Evolutionary conservation across 92 coral and sea anemone species (phyloP).

Genomic region (Blastomussa wellsi): DNA sequence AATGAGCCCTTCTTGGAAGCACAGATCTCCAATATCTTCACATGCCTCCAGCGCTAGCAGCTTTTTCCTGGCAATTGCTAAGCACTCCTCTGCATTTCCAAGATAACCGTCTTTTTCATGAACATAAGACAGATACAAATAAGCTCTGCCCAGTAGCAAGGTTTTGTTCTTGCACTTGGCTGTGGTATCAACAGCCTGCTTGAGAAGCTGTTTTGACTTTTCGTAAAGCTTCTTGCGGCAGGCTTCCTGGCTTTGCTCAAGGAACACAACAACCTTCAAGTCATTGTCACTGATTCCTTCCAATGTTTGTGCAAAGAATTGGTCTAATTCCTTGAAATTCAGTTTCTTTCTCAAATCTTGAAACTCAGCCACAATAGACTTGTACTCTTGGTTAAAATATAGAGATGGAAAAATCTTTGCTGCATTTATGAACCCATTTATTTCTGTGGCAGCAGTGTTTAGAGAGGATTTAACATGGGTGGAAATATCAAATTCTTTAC

Average conservation of each 20-base stretch:
- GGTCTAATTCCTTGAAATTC: conserved; percentile 68
- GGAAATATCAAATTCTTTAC: conserved; percentile 77
- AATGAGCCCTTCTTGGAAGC: conserved; percentile 83
- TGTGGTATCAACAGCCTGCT: conserved; percentile 75
- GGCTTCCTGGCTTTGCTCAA: conserved; percentile 85
- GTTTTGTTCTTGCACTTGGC: conserved; percentile 82
- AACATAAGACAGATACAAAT: conserved; percentile 78
- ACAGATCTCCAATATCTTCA: conserved; percentile 88
- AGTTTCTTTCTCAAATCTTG: conserved; percentile 64
- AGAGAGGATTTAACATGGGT: not conserved
- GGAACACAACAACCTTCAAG: conserved; percentile 68
- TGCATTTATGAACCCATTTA: conserved; percentile 11
- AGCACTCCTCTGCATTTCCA: conserved; percentile 96
- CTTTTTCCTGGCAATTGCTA: conserved; percentile 81
- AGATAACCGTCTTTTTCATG: conserved; percentile 81
- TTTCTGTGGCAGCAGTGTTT: conserved; percentile 20
- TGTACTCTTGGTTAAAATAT: conserved; percentile 72
- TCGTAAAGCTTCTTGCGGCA: conserved; percentile 69
- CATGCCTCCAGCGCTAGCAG: conserved; percentile 71
- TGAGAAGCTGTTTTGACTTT: conserved; percentile 78
- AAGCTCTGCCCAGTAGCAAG: conserved; percentile 81
- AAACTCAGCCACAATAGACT: conserved; percentile 59
- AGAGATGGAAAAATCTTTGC: conserved; percentile 56
- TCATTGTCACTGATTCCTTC: conserved; percentile 68
- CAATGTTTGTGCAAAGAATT: conserved; percentile 54